Conservation (phyloP, 2,888 invertebrate genomes). For the Leptopterna dolabrata region DNA sequence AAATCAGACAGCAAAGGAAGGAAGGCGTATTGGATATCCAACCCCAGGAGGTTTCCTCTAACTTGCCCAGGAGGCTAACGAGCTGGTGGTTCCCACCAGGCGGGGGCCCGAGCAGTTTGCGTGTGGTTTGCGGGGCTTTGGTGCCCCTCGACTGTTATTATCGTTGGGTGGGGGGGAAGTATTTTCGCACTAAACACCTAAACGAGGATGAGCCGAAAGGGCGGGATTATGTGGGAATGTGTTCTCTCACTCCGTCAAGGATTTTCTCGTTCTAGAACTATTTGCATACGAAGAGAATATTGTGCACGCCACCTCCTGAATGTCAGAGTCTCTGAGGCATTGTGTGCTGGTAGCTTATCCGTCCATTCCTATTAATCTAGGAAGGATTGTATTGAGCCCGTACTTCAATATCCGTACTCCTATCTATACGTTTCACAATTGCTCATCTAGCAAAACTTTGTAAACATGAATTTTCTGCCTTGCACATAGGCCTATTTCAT, state of each 20-base stretch:
- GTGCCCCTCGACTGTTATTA: conserved; percentile 19
- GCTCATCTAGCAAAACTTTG: too few relatives aligned
- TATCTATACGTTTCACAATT: too few relatives aligned
- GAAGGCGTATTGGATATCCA: conserved; percentile 25
- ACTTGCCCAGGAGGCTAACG: conserved; percentile 41
- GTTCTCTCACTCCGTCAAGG: not conserved
- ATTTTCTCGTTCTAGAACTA: not conserved
- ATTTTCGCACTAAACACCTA: conserved; percentile 33
- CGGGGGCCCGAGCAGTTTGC: not conserved
- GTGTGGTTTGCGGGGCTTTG: not conserved
- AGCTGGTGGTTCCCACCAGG: conserved; percentile 26
- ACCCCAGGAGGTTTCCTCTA: conserved; percentile 1
- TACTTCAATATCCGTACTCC: too few relatives aligned
- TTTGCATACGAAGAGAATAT: conserved; percentile 14
- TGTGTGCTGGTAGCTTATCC: not conserved
- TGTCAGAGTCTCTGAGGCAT: not conserved
- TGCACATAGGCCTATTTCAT: too few relatives aligned
- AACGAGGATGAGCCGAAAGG: conserved; percentile 36
- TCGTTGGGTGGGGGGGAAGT: not conserved
- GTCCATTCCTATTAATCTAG: not conserved
- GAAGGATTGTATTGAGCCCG: too few relatives aligned
- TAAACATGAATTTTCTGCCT: too few relatives aligned
- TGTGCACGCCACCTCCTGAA: conserved; percentile 15
- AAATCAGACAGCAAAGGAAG: conserved; percentile 1
- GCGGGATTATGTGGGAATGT: conserved; percentile 33